Conservation (phyloP, 2,113 vertebrate genomes). For the Coptodon rendalli region DNA sequence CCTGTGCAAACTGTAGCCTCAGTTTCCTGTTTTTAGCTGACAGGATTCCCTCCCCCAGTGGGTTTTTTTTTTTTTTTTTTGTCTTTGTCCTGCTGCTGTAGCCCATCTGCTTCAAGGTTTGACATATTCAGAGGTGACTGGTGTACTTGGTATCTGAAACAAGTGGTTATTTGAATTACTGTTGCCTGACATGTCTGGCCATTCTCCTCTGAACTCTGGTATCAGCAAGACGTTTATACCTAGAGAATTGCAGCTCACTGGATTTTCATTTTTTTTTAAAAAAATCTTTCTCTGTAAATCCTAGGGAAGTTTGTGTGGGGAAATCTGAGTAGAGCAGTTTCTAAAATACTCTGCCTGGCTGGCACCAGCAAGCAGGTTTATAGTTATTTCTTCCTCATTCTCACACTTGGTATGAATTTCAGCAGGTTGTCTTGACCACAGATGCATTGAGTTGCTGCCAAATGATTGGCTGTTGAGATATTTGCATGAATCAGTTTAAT, state of each 20-base stretch:
- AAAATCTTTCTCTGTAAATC: neutral
- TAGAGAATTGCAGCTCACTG: neutral
- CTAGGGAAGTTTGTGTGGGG: neutral
- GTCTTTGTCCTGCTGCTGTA: neutral
- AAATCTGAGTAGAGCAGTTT: neutral
- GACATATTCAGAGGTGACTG: neutral
- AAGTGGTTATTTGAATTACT: neutral
- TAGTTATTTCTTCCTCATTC: neutral
- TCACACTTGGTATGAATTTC: neutral
- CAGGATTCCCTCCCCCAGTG: neutral
- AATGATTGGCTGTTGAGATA: neutral
- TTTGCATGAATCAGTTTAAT: neutral
- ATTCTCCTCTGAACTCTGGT: neutral
- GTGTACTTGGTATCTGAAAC: neutral
- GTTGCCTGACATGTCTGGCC: neutral
- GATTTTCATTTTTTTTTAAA: neutral
- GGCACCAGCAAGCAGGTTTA: neutral
- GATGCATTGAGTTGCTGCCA: neutral
- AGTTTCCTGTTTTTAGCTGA: neutral
- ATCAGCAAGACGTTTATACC: neutral
- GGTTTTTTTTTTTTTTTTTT: accelerated
- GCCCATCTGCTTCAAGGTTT: neutral
- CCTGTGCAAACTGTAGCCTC: neutral
- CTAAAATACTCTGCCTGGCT: neutral
- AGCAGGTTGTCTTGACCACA: neutral